Conservation (phyloP, 2,797 vertebrate genomes). For the Pangasius sanitwongsei region DNA sequence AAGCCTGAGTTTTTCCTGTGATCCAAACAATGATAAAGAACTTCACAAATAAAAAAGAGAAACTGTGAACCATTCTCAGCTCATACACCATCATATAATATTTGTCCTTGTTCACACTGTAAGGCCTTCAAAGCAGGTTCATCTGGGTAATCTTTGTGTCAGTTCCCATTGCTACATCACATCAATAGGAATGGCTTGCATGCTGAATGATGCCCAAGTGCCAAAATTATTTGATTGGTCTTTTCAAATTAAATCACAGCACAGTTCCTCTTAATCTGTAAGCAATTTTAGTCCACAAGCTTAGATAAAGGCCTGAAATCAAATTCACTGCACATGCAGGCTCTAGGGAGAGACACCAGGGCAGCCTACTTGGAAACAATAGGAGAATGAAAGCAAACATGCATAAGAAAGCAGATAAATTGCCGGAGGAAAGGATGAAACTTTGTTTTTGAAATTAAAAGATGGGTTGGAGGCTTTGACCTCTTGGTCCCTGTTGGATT, state of each 20-base stretch:
- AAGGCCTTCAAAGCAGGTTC: neutral
- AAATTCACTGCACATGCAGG: constrained; percentile 67
- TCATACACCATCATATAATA: neutral
- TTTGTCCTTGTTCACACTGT: constrained; percentile 6
- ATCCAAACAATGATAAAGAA: neutral
- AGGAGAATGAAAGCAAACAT: constrained; percentile 71
- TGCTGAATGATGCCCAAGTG: constrained; percentile 21
- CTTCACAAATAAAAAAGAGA: neutral
- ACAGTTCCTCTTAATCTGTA: constrained; percentile 40
- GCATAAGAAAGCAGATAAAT: constrained; percentile 73
- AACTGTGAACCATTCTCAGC: neutral
- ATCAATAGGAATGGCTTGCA: constrained; percentile 1
- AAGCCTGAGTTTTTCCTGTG: neutral
- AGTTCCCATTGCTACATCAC: neutral
- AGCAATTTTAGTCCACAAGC: neutral
- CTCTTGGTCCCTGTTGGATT: constrained; percentile 57
- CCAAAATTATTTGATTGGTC: constrained; percentile 21
- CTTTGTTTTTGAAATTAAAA: constrained; percentile 67
- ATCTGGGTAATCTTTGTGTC: constrained; percentile 7
- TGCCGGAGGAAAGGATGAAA: constrained; percentile 70
- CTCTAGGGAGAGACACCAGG: constrained; percentile 39
- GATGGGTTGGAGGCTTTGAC: constrained; percentile 56
- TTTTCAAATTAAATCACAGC: constrained; percentile 17
- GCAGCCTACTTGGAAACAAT: constrained; percentile 68
- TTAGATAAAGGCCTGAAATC: constrained; percentile 61